These are phyloP conservation scores for Bolborhynchus lineola DNA, from an alignment of 2,113 vertebrate species.

Conservation along the genomic window DNA sequence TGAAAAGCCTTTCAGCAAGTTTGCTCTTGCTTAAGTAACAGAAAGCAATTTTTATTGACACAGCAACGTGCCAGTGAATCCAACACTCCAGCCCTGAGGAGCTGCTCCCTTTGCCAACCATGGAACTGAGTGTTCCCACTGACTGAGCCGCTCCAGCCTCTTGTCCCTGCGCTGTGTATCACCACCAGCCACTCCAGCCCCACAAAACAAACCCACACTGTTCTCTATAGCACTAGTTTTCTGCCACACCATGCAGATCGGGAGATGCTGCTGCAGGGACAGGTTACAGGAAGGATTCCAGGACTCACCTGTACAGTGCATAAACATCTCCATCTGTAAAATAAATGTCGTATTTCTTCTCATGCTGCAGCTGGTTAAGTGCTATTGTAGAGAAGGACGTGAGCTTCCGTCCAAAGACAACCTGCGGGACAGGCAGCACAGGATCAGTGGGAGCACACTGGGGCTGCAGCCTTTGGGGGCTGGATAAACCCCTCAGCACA, in stretches of 20 bases:
- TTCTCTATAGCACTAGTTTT: neutral
- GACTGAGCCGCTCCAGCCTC: neutral
- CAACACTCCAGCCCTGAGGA: rapidly evolving
- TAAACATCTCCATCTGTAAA: slow-evolving; percentile 85
- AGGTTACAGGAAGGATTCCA: neutral
- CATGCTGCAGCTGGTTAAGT: slow-evolving; percentile 83
- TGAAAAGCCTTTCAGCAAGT: neutral
- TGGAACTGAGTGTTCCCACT: rapidly evolving
- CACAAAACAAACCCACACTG: neutral
- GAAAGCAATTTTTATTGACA: neutral
- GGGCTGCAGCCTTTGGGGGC: neutral
- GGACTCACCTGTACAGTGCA: slow-evolving; percentile 84
- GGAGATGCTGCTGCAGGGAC: neutral
- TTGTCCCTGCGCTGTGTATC: neutral
- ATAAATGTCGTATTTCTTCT: slow-evolving; percentile 91
- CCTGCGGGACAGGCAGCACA: slow-evolving; percentile 69
- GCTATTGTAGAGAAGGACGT: slow-evolving; percentile 81
- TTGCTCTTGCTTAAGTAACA: neutral
- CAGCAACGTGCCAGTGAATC: rapidly evolving
- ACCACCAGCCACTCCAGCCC: neutral
- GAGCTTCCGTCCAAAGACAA: slow-evolving; percentile 88
- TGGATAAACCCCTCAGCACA: neutral
- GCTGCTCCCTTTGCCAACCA: neutral
- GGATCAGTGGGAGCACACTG: neutral
- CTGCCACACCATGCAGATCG: neutral